A percentile compares a stretch with the other conserved stretches of the same genome.
phyloP scores from a whole-genome alignment of 2,113 vertebrate genomes.

The Passer domesticus region DNA sequence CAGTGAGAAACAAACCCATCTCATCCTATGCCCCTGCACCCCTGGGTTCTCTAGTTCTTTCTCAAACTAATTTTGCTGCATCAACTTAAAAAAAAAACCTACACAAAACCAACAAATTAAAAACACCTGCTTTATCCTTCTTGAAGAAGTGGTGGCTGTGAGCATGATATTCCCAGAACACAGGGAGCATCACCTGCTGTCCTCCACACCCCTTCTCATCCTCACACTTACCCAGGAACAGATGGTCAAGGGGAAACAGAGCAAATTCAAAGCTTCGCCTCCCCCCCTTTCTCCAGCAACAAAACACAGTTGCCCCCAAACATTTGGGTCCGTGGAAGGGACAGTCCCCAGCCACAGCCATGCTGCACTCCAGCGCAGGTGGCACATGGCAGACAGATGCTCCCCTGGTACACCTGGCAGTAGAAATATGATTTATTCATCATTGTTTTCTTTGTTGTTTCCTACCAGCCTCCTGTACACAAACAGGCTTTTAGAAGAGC shows the following conservation, averaged over 20 bases:
- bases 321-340: not conserved
- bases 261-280: not conserved
- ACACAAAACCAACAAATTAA: not conserved
- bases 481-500: not conserved
- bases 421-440: slow-evolving; percentile 44
- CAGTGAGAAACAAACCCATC: not conserved
- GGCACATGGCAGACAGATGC: not conserved
- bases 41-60: not conserved
- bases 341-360: rapidly evolving
- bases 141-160: not conserved
- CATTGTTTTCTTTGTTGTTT: not conserved
- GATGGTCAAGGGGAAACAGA: not conserved
- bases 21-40: not conserved
- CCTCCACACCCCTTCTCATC: not conserved
- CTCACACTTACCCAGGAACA: not conserved
- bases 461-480: not conserved
- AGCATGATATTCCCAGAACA: not conserved
- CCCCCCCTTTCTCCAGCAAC: not conserved
- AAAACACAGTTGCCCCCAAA: not conserved
- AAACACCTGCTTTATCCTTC: not conserved
- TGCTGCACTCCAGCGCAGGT: not conserved
- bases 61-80: not conserved
- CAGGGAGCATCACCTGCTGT: not conserved
- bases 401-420: not conserved
- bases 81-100: not conserved